phyloP scores from a whole-genome alignment of 2,797 vertebrate species.

The Pyrrhura leucotis region DNA sequence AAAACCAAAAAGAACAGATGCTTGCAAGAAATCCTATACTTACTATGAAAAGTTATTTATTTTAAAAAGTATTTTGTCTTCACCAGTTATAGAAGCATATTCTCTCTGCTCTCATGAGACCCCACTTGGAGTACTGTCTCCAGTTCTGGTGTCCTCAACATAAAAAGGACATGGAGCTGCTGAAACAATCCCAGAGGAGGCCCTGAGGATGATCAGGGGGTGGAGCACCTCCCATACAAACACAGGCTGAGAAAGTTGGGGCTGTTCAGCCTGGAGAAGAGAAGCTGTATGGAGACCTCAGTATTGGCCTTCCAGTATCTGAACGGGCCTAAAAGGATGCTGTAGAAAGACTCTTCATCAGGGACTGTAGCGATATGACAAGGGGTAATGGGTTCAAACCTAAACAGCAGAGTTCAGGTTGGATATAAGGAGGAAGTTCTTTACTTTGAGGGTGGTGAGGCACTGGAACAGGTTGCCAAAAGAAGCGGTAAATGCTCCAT shows the following conservation, averaged over 20 bases:
- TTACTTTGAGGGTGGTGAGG: neutral
- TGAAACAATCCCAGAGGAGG: neutral
- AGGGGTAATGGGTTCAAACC: neutral
- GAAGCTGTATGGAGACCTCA: neutral
- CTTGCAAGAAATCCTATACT: neutral
- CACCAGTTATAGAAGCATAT: neutral
- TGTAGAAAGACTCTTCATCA: neutral
- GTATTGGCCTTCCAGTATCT: neutral
- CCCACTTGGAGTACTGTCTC: neutral
- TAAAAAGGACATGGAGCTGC: neutral
- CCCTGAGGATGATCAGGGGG: neutral
- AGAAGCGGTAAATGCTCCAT: neutral
- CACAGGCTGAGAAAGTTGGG: neutral
- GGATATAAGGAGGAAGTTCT: neutral
- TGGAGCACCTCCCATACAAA: neutral
- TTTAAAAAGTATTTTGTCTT: neutral
- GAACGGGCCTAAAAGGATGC: neutral
- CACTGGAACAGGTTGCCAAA: neutral
- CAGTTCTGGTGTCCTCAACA: neutral
- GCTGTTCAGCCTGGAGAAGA: neutral
- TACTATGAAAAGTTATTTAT: neutral
- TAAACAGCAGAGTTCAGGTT: neutral
- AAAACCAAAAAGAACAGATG: fast-evolving
- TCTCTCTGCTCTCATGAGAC: neutral
- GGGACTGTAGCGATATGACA: neutral